phyloP scores from a whole-genome alignment of 1,140 invertebrate genomes.

The Carcinoscorpius rotundicauda region DNA sequence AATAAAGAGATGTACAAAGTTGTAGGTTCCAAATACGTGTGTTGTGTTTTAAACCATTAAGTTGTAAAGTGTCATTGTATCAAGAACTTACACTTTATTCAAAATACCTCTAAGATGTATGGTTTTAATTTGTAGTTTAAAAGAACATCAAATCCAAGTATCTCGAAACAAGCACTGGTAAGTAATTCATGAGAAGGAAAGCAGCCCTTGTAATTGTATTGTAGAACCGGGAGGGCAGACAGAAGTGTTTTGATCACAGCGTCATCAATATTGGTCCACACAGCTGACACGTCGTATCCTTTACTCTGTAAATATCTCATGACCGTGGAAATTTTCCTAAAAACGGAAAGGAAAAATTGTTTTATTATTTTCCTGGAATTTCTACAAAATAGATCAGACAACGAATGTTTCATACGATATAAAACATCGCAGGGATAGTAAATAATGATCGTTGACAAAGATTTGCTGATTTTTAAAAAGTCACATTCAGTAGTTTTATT shows the following conservation, averaged over 20 bases:
- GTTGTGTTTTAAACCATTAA: too few species aligned
- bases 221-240: constrained; percentile 66
- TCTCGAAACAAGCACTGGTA: constrained; percentile 45
- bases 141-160: constrained; percentile 50
- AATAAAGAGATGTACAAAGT: too few species aligned
- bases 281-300: not conserved
- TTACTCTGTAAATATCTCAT: too few species aligned
- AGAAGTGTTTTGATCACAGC: constrained; percentile 80
- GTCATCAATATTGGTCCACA: constrained; percentile 73
- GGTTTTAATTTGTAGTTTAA: constrained; percentile 53
- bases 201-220: constrained; percentile 74
- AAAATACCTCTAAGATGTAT: constrained; percentile 76
- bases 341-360: too few species aligned
- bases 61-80: too few species aligned
- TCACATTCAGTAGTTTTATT: constrained; percentile 6
- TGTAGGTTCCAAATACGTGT: too few species aligned
- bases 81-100: too few species aligned
- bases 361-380: too few species aligned
- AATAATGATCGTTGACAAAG: too few species aligned
- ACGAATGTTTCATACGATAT: not conserved
- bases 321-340: too few species aligned
- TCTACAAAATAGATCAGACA: too few species aligned
- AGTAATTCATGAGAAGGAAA: constrained; percentile 71
- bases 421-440: not conserved
- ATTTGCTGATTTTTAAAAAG: not conserved